Evolutionary conservation across 1,140 invertebrate genomes (phyloP), one percentile per base, ranked within the genome.

Genomic region (Himalopsyche phryganea): DNA sequence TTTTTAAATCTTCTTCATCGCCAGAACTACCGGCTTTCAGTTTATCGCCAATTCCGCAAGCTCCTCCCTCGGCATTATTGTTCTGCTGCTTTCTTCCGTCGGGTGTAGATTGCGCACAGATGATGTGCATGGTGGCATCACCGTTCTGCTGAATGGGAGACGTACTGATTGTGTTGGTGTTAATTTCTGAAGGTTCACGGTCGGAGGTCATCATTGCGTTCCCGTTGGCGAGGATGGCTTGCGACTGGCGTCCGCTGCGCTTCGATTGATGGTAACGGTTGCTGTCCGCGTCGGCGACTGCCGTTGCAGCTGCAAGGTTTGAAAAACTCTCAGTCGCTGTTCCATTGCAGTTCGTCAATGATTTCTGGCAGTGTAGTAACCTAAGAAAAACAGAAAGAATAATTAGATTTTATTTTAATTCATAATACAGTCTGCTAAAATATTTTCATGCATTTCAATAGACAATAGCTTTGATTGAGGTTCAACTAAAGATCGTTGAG

Each of bases 351-450:
- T 81, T 82, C 66, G 77, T 81, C 70, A 81, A 81, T 68, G 80
- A 81, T 69, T 79, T 80, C 65, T 71, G 74, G 68, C 81, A 83
- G 68, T 78, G 75, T 58, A 79, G 76, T 67, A 83, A 75, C 76
- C 76, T 79, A 70, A 18, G 70, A 73, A 58, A 28, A 28, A 28
- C 23, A 28, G n/a, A n/a, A n/a, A n/a, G n/a, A n/a, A n/a, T n/a
- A n/a, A n/a, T n/a, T n/a, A n/a, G n/a, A n/a, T n/a, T n/a, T n/a
- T n/a, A n/a, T n/a, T n/a, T n/a, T n/a, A n/a, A n/a, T n/a, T n/a
- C n/a, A n/a, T n/a, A n/a, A n/a, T n/a, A n/a, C n/a, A n/a, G n/a
- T n/a, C n/a, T n/a, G n/a, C n/a, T n/a, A n/a, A n/a, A n/a, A n/a
- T n/a, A n/a, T n/a, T n/a, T n/a, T n/a, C n/a, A n/a, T n/a, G n/a